Evolutionary conservation across 2,797 vertebrate species (phyloP).

Genomic region (Cephalopachus bancanus): DNA sequence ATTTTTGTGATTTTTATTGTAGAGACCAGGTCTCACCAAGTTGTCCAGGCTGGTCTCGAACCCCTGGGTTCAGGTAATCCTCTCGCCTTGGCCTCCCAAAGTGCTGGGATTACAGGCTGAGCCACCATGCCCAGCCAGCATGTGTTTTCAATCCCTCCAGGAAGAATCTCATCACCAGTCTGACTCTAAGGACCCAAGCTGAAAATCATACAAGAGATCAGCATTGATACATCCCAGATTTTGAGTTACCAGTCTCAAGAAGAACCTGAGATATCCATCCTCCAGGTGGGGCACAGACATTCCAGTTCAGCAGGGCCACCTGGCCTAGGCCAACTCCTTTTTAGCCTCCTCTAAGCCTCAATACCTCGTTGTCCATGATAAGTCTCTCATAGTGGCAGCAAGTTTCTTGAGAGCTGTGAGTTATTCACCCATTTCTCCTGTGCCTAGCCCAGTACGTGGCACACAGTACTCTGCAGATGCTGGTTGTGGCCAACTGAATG

Average conservation of each 20-base stretch:
- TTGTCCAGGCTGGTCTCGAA: no score
- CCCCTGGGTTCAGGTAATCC: no score
- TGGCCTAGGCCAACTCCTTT: not conserved
- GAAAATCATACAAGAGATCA: not conserved
- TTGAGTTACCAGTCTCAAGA: not conserved
- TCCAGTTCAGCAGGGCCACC: not conserved
- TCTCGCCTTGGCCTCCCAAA: no score
- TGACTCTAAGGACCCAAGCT: not conserved
- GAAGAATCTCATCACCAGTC: not conserved
- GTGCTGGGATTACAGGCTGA: no score
- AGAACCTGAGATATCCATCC: not conserved
- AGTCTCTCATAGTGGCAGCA: not conserved
- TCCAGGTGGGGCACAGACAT: not conserved
- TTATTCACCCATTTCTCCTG: not conserved
- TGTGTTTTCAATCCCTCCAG: not conserved
- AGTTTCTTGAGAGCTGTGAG: not conserved
- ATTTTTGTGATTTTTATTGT: no score
- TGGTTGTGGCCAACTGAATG: not conserved
- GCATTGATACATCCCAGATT: not conserved
- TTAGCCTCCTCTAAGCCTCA: fast-evolving
- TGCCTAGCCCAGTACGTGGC: no score
- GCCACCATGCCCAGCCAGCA: no score
- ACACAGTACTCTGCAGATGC: not conserved
- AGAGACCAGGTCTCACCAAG: no score
- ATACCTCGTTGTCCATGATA: fast-evolving